Evolutionary conservation across 2,113 vertebrate species (phyloP), one percentile per base, ranked within the genome.

Genomic region (Paralichthys olivaceus): DNA sequence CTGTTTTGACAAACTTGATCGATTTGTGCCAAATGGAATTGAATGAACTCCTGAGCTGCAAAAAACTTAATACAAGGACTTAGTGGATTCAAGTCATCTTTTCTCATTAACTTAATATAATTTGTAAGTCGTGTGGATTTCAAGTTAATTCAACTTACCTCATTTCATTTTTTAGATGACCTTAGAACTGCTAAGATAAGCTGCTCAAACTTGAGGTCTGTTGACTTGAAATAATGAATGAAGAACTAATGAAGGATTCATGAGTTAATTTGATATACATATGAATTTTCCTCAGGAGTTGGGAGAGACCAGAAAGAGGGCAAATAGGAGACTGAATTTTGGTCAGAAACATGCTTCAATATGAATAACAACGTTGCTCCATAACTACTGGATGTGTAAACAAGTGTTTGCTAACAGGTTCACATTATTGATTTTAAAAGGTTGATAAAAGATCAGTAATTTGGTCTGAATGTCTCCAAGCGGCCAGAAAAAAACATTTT

Each of bases 271-370:
- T 7, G 19, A 51, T n/a, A 8, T 51, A 51, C 43, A 17, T 19
- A 2, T 6, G 6, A 20, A 51, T 28, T 11, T 72, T 7, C 45
- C 14, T n/a, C 15, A 40, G 63, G 59, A 72, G 45, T 13, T 67
- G 65, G n/a, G 28, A 4, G 40, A 32, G 70, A 63, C 32, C 40
- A 66, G 75, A 75, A 78, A 60, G 32, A 20, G 55, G 67, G 43
- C 43, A 11, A 23, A 53, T 55, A 55, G 4, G 4, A 63, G 29
- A 56, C 9, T 12, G 15, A 64, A 25, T 68, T 32, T 65, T 55
- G 20, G 28, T 4, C 28, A 56, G 23, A 63, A 37, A 63, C 6
- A 19, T 8, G 32, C n/a, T 14, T 58, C 4, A 6, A 20, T 32
- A 9, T 37, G 34, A 9, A 37, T 37, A 2, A 1, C 37, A 40